Evolutionary conservation across 1,140 invertebrate species (phyloP), one percentile per base, ranked within the genome.

Genomic region (Bicyclus anynana): DNA sequence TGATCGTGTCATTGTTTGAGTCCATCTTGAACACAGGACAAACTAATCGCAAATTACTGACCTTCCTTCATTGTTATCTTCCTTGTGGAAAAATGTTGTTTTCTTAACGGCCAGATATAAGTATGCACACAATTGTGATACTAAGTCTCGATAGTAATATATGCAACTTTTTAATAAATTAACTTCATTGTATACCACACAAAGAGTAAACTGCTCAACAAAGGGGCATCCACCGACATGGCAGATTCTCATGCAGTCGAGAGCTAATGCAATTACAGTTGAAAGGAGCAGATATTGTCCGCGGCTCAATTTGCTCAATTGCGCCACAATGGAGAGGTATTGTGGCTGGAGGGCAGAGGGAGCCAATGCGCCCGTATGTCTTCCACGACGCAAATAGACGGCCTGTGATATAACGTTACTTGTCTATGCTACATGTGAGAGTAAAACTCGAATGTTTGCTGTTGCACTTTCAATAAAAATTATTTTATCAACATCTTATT

Each of bases 281-380:
- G 42, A 44, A 44, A 44, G 42, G 42, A 44, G 42, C 42, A 14
- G 42, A 44, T 44, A 44, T 44, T 44, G 42, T 44, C 42, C 17
- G 42, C 20, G 42, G 29, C 29, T 33, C 29, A 33, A 33, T 33
- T 16, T 44, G 42, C 42, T 44, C 42, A 44, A 44, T 44, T 44
- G 42, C 14, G 14, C 42, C 17, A 23, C 42, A 44, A 44, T 44
- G 18, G 17, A 16, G 42, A 18, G 42, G 42, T n/a, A 44, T 44
- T 44, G 42, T 44, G 42, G 13, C 16, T 12, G 6, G 42, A 44
- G 17, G 20, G 42, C 42, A 21, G 12, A 44, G 42, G 42, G 6
- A 3, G 42, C 42, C 42, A 44, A 23, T 44, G 42, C 20, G 20
- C 42, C 42, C 42, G 42, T 44, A 44, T 44, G 42, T 40, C 17